Evolutionary conservation across 2,888 invertebrate genomes (phyloP).

Genomic region (Cerceris rybyensis): DNA sequence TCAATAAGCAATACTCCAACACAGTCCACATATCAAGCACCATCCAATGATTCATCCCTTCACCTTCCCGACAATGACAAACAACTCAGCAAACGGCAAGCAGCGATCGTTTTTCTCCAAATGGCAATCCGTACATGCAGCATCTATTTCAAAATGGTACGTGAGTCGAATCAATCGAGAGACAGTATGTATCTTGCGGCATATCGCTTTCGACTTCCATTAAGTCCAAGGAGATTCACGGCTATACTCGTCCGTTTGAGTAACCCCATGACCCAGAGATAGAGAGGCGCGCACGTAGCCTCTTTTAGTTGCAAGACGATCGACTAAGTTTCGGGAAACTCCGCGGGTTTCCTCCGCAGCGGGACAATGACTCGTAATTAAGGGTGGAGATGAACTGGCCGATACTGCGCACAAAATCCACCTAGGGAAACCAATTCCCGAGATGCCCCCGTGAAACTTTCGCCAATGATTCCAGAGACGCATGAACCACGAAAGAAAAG

Average conservation of each 20-base stretch:
- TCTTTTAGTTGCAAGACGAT: slow-evolving; percentile 49
- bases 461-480: not conserved
- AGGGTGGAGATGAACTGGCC: slow-evolving; percentile 51
- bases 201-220: slow-evolving; percentile 52
- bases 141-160: slow-evolving; percentile 41
- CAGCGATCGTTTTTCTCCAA: slow-evolving; percentile 47
- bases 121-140: slow-evolving; percentile 41
- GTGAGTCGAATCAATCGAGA: slow-evolving; percentile 67
- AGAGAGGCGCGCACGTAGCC: slow-evolving; percentile 51
- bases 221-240: slow-evolving; percentile 54
- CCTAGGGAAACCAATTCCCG: not conserved
- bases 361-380: slow-evolving; percentile 64
- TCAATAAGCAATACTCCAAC: too few relatives aligned
- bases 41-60: too few relatives aligned
- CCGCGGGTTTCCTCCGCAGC: slow-evolving; percentile 4
- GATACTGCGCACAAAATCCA: slow-evolving; percentile 28
- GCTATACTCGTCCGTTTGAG: slow-evolving; percentile 43
- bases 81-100: slow-evolving; percentile 33
- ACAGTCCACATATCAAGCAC: too few relatives aligned
- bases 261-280: slow-evolving; percentile 35
- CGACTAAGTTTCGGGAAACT: slow-evolving; percentile 56
- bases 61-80: not conserved
- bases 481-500: not conserved
- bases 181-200: slow-evolving; percentile 21
- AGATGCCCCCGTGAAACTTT: too few relatives aligned